phyloP scores from a whole-genome alignment of 2,888 invertebrate species.

The Lepetodrilus schrolli region DNA sequence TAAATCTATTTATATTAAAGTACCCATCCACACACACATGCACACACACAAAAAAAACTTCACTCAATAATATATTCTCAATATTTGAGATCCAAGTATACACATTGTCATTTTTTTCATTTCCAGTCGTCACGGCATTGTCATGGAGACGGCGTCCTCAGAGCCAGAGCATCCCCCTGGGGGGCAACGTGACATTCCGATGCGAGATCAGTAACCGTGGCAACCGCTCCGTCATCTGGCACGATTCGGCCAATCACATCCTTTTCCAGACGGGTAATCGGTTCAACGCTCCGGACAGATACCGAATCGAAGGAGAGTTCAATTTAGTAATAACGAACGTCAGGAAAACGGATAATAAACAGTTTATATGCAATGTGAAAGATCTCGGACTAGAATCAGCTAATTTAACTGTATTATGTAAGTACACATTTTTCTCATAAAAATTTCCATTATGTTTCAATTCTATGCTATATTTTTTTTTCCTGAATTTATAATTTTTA shows the following conservation, averaged over 20 bases:
- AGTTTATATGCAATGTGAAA: slow-evolving; percentile 49
- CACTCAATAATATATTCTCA: too few relatives aligned
- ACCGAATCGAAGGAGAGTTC: slow-evolving; percentile 43
- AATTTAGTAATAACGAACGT: slow-evolving; percentile 51
- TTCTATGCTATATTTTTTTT: not conserved
- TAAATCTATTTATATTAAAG: too few relatives aligned
- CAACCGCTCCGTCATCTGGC: slow-evolving; percentile 39
- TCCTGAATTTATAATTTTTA: not conserved
- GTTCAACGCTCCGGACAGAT: slow-evolving; percentile 37
- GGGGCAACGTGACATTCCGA: slow-evolving; percentile 43
- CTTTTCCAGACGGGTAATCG: slow-evolving; percentile 43
- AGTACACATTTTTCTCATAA: slow-evolving; percentile 33
- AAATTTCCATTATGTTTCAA: not conserved
- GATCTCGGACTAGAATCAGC: slow-evolving; percentile 46
- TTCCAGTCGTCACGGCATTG: slow-evolving; percentile 5
- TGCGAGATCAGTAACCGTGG: slow-evolving; percentile 41
- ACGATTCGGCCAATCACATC: slow-evolving; percentile 41
- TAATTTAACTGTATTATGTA: slow-evolving; percentile 51
- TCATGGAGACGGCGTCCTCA: slow-evolving; percentile 34
- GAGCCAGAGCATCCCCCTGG: slow-evolving; percentile 27
- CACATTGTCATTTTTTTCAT: not conserved
- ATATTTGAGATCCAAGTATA: not conserved
- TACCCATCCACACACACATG: too few relatives aligned
- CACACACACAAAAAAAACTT: too few relatives aligned
- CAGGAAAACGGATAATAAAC: slow-evolving; percentile 45